Conservation (phyloP, 1,140 invertebrate species). For the Carposina sasakii region DNA sequence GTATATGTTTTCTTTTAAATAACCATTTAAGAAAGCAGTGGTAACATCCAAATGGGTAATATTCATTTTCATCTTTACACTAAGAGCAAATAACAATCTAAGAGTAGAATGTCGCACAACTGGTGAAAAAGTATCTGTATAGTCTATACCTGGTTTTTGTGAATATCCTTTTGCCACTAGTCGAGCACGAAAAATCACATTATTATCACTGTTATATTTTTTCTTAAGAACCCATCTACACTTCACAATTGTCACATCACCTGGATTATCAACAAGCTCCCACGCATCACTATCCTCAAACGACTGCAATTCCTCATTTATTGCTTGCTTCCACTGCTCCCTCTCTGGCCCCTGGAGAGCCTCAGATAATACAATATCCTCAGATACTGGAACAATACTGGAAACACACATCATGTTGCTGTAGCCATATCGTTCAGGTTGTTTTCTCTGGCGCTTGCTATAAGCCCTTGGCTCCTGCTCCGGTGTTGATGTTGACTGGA, state of each 20-base stretch:
- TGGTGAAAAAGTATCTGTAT: conserved; percentile 24
- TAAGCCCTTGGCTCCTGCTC: too few species aligned
- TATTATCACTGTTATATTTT: conserved; percentile 28
- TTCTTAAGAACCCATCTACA: conserved; percentile 48
- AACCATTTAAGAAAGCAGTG: conserved; percentile 20
- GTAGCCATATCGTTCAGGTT: conserved; percentile 2
- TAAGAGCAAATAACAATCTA: conserved; percentile 18
- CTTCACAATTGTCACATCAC: conserved; percentile 36
- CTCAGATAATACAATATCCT: too few species aligned
- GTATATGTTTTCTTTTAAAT: conserved; percentile 18
- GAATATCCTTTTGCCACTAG: conserved; percentile 29
- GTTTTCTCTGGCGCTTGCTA: background rate
- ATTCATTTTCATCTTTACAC: conserved; percentile 17
- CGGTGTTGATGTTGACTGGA: too few species aligned
- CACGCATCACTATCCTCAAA: conserved; percentile 38
- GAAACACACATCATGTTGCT: background rate
- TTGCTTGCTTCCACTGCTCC: conserved; percentile 36
- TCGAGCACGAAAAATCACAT: conserved; percentile 21
- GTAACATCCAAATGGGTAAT: conserved; percentile 16
- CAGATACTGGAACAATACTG: conserved; percentile 6
- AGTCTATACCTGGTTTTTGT: conserved; percentile 24
- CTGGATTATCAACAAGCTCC: conserved; percentile 28
- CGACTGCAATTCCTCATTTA: conserved; percentile 32
- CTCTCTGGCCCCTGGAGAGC: conserved; percentile 27
- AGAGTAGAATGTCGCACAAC: conserved; percentile 18